Percentiles rank a stretch among this genome's conserved stretches.
Evolutionary conservation across 2,113 vertebrate species (phyloP).

Genomic region (Caloenas nicobarica): DNA sequence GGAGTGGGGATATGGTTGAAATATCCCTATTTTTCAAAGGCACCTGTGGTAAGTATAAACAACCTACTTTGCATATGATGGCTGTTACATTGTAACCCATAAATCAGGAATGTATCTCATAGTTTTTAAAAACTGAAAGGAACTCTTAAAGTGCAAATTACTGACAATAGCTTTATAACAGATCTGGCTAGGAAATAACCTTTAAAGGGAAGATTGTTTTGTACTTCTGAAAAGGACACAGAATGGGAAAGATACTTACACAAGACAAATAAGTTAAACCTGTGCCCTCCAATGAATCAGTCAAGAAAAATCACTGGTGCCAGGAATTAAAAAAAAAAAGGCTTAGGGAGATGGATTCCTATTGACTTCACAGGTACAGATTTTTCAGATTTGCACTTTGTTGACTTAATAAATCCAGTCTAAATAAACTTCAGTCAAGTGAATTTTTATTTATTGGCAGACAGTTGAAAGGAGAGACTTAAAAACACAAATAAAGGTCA

Average conservation of each 20-base stretch:
- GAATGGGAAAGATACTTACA: constrained; percentile 62
- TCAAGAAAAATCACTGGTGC: constrained; percentile 67
- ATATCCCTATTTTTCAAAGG: constrained; percentile 1
- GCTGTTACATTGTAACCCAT: neutral
- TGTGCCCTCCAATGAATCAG: constrained; percentile 63
- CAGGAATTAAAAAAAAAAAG: constrained; percentile 61
- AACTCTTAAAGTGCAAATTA: constrained; percentile 15
- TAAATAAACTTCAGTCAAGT: constrained; percentile 72
- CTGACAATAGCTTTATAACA: constrained; percentile 12
- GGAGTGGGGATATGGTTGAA: neutral
- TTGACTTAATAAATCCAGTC: constrained; percentile 68
- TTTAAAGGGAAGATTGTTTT: constrained; percentile 1
- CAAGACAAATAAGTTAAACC: constrained; percentile 70
- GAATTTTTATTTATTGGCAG: constrained; percentile 55
- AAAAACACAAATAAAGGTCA: constrained; percentile 16
- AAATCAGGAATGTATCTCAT: constrained; percentile 10
- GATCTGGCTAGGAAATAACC: constrained; percentile 14
- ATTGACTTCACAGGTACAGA: constrained; percentile 69
- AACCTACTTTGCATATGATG: constrained; percentile 7
- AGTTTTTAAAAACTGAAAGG: constrained; percentile 21
- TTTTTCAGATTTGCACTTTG: constrained; percentile 68
- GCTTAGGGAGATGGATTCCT: constrained; percentile 75
- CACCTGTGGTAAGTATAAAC: constrained; percentile 23
- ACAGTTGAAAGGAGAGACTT: constrained; percentile 52
- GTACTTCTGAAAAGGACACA: neutral